These are phyloP conservation scores for Athene noctua DNA, from an alignment of 2,113 vertebrate genomes.

Conservation along the genomic window DNA sequence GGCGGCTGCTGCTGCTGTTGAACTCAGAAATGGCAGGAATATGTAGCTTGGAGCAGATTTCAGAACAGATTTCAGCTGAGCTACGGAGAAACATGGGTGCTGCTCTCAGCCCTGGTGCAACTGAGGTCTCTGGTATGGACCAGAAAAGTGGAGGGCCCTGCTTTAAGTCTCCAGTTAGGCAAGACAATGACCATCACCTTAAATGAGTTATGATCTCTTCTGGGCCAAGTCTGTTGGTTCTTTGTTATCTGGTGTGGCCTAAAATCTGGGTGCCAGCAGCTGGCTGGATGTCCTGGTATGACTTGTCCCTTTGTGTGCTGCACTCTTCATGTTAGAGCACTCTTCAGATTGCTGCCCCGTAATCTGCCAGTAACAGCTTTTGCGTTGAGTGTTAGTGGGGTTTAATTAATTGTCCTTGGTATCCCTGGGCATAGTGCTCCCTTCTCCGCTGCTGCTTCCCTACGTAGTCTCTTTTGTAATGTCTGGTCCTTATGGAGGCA, in stretches of 20 bases:
- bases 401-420: neutral
- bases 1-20: neutral
- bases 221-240: neutral
- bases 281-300: neutral
- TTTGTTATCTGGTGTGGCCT: neutral
- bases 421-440: neutral
- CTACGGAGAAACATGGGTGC: neutral
- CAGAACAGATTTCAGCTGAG: neutral
- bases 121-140: neutral
- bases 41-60: neutral
- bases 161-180: neutral
- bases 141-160: neutral
- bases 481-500: neutral
- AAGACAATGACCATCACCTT: neutral
- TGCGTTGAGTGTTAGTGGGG: neutral
- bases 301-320: neutral
- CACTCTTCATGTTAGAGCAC: neutral
- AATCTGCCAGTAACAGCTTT: neutral
- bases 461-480: fast-evolving
- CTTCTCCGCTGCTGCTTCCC: neutral
- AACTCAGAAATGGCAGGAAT: neutral
- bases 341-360: neutral
- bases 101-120: neutral
- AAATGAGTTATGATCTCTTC: neutral
- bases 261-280: neutral